Base-by-base conservation (phyloP, 2,113 vertebrate species). In the Aspidoscelis tigris region DNA sequence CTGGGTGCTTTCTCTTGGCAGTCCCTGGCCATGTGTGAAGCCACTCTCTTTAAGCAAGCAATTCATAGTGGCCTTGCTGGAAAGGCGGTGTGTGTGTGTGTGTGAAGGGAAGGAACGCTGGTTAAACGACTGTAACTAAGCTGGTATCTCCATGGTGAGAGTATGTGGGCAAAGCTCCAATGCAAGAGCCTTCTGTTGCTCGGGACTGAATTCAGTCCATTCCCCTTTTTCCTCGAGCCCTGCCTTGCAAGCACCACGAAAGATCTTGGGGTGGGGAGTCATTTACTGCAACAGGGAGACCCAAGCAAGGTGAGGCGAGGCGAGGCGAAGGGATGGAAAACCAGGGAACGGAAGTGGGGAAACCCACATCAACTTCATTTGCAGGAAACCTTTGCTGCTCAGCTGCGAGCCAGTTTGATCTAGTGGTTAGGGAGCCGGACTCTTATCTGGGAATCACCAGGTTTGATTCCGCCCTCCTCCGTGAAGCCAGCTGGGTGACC, bases 141-240 rank as follows among this genome's bases (percentile, higher is more conserved):
- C 26, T 3, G 14, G 7, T 20, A 33, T 81, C 39, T 81, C 73
- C 50, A 47, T 64, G 79, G 72, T 69, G 81, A 76, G 76, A 65
- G 47, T 76, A 14, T 47, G 0, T 0, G 7, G 87, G 26, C 1
- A 24, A 0, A 0, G 1, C 50, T 0, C 69, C 65, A 21, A 26
- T 0, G 39, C 1, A 1, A 50, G 5, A 0, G 3, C 1, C 0
- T 0, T 16, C 80, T 77, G 44, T 6, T 72, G 89, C 39, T 77
- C 77, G 20, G 0, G 9, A 0, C 0, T 0, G 5, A 24, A 0
- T 21, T n/a, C 21, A 24, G 9, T 2, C 0, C 0, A 2, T n/a
- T 0, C 7, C 75, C n/a, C 76, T 50, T 41, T 66, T 9, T 11
- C 3, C 14, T 66, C 0, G 53, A 50, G 47, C 47, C 47, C 5